Percentiles rank a stretch among this genome's conserved stretches.
Evolutionary conservation across 2,113 vertebrate genomes (phyloP).

Genomic region (Tympanuchus pallidicinctus): DNA sequence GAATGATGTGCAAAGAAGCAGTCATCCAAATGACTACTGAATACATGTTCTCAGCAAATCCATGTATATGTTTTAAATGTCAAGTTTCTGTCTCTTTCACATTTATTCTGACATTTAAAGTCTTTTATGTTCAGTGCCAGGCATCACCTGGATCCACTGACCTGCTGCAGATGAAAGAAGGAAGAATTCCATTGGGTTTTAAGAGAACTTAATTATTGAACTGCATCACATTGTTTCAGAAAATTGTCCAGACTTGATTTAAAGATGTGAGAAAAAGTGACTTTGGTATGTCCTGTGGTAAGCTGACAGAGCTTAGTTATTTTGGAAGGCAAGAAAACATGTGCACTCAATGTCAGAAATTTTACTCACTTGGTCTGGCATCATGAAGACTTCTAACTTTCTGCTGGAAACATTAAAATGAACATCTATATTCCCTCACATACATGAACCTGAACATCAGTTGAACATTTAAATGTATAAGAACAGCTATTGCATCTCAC

Average conservation of each 20-base stretch:
- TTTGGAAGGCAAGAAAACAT: background rate
- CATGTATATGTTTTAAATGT: constrained; percentile 8
- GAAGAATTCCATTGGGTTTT: background rate
- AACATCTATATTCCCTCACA: background rate
- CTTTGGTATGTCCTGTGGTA: background rate
- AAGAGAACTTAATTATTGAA: background rate
- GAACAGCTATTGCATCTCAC: background rate
- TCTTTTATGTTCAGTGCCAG: background rate
- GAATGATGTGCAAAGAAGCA: background rate
- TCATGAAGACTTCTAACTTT: background rate
- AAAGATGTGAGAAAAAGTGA: background rate
- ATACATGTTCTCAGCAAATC: background rate
- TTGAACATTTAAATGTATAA: background rate
- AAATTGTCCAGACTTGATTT: background rate
- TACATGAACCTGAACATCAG: background rate
- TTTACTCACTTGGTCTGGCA: background rate
- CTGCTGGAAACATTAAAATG: background rate
- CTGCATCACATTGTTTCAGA: background rate
- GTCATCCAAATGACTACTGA: background rate
- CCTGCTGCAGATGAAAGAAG: background rate
- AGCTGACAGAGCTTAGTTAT: background rate
- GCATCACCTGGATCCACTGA: background rate
- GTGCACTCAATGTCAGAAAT: background rate
- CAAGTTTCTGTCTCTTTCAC: background rate
- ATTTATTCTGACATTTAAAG: background rate